A percentile compares a stretch with the other conserved stretches of the same genome.
These are phyloP conservation scores for Epinephelus coioides DNA, from an alignment of 2,797 vertebrate species.

Conservation along the genomic window DNA sequence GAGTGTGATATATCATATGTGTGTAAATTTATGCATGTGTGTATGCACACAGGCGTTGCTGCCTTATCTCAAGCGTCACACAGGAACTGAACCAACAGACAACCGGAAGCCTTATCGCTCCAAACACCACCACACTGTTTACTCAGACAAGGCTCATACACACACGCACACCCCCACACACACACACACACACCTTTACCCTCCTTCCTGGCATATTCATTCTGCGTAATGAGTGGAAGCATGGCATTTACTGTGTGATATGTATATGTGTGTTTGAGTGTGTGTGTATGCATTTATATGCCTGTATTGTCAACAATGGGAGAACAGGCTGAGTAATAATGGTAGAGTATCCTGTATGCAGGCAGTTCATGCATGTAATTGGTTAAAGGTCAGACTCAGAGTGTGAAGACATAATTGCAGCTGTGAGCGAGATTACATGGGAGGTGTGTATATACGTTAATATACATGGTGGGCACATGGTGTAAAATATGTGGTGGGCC, in stretches of 20 bases:
- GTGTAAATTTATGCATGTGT: slow-evolving; percentile 57
- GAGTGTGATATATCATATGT: slow-evolving; percentile 37
- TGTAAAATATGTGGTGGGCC: slow-evolving; percentile 14
- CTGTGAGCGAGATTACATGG: slow-evolving; percentile 30
- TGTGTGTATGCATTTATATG: slow-evolving; percentile 17
- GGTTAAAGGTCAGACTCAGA: slow-evolving; percentile 52
- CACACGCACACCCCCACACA: slow-evolving; percentile 13
- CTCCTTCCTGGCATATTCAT: slow-evolving; percentile 59
- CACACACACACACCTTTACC: slow-evolving; percentile 53
- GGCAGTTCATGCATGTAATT: slow-evolving; percentile 47
- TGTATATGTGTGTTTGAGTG: slow-evolving; percentile 11
- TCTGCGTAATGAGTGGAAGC: slow-evolving; percentile 59
- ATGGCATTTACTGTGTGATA: slow-evolving; percentile 26
- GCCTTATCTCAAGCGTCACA: slow-evolving; percentile 78
- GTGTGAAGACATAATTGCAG: slow-evolving; percentile 46
- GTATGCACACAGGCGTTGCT: slow-evolving; percentile 33
- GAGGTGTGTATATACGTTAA: slow-evolving; percentile 16
- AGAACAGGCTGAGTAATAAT: slow-evolving; percentile 38
- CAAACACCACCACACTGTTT: slow-evolving; percentile 72
- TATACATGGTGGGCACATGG: not conserved
- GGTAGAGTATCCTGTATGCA: slow-evolving; percentile 10
- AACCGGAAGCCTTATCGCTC: slow-evolving; percentile 78
- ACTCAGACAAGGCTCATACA: slow-evolving; percentile 43
- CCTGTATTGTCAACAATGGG: slow-evolving; percentile 29
- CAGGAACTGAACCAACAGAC: slow-evolving; percentile 80